Evolutionary conservation across 1,140 invertebrate species (phyloP), one percentile per base, ranked within the genome.

Genomic region (Bemisia tabaci): DNA sequence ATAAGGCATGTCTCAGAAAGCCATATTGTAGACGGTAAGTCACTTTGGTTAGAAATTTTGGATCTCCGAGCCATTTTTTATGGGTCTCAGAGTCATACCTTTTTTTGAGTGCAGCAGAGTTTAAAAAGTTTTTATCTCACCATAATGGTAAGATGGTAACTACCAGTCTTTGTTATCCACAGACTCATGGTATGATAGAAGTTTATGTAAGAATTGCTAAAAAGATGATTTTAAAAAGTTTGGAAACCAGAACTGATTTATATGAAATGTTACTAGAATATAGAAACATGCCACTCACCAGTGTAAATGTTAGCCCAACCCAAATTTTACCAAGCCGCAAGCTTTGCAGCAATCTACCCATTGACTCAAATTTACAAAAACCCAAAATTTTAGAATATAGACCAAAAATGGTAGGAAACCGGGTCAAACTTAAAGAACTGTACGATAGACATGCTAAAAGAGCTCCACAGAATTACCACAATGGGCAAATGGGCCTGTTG

Each of bases 111-210:
- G n/a, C 74, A 12, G 59, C 70, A 60, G 73, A 77, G 70, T 81
- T 81, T 69, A 62, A 67, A 69, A 33, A 67, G 1, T 82, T 82
- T 71, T 65, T 74, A 39, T 70, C 59, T 63, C 59, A 73, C 63
- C 79, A 78, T 74, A 71, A 74, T 9, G 76, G 79, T 67, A 48
- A 72, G 25, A 74, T 77, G 27, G 64, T 72, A 63, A 74, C 72
- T 24, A 74, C 73, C 23, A 74, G 74, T 69, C 74, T 78, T 63
- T 69, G 72, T n/a, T 76, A 79, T 71, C 70, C 76, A 12, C 76
- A 77, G 68, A 75, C 75, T 12, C 80, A 81, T 70, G 79, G 79
- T 0, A 72, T 77, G 62, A 74, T 74, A 17, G 78, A 80, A 60
- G 58, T 27, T 27, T 63, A 22, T 27, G 67, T 68, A 25, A 48